These are phyloP conservation scores for Girardinichthys multiradiatus DNA, from an alignment of 2,113 vertebrate species.

Conservation along the genomic window DNA sequence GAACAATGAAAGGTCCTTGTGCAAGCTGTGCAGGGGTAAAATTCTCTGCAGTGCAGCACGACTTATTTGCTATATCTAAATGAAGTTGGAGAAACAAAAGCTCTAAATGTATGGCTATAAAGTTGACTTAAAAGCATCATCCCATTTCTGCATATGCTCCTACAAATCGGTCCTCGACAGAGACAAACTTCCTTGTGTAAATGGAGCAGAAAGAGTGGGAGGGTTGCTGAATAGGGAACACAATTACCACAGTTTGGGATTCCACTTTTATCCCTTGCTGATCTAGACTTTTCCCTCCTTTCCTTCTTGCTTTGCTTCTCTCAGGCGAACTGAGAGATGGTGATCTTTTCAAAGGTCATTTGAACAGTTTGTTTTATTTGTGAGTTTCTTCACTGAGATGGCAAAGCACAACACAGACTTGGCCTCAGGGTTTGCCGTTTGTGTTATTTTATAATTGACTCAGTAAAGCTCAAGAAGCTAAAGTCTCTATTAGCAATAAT, in stretches of 20 bases:
- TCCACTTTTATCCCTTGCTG: conserved; percentile 61
- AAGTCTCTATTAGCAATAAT: conserved; percentile 10
- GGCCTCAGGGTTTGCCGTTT: conserved; percentile 56
- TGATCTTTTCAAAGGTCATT: conserved; percentile 78
- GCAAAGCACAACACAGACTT: conserved; percentile 52
- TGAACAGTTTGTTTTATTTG: conserved; percentile 72
- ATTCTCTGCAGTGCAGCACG: not conserved
- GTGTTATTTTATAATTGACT: conserved; percentile 43
- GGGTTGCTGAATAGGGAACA: conserved; percentile 33
- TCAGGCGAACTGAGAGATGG: conserved; percentile 49
- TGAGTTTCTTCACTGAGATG: conserved; percentile 60
- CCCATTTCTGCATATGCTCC: not conserved
- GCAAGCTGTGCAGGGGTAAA: conserved; percentile 16
- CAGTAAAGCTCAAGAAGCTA: conserved; percentile 4
- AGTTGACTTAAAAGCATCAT: not conserved
- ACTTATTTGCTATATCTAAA: not conserved
- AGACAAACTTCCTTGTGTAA: conserved; percentile 58
- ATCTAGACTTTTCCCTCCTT: conserved; percentile 35
- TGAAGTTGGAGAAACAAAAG: conserved; percentile 19
- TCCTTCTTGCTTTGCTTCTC: conserved; percentile 22
- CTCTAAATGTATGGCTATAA: conserved; percentile 24
- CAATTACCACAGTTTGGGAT: conserved; percentile 48
- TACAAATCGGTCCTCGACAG: conserved; percentile 38
- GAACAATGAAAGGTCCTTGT: conserved; percentile 43
- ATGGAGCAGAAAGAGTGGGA: conserved; percentile 56